Conservation (phyloP, 2,113 vertebrate genomes). For the Grallaria varia region DNA sequence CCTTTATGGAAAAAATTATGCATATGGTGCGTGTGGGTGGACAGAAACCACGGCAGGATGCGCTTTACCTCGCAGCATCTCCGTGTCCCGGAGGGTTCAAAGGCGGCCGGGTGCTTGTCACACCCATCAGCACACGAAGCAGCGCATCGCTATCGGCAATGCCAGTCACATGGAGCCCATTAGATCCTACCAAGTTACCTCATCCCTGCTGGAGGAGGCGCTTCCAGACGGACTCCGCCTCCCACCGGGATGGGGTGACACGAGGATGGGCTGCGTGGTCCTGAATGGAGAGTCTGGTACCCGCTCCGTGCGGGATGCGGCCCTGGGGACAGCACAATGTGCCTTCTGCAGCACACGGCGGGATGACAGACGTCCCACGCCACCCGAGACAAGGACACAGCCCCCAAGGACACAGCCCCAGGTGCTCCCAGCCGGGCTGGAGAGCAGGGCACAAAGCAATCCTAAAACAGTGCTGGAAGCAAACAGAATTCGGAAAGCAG, state of each 20-base stretch:
- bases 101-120: background rate
- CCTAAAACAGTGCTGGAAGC: background rate
- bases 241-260: background rate
- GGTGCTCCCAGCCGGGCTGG: background rate
- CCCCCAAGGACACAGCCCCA: too few relatives aligned
- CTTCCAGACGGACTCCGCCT: background rate
- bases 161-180: background rate
- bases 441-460: background rate
- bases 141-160: background rate
- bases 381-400: background rate
- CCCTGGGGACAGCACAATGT: background rate
- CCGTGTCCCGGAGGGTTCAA: background rate
- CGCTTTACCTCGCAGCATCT: background rate
- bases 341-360: background rate
- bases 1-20: background rate
- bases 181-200: background rate
- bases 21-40: constrained; percentile 24
- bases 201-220: background rate
- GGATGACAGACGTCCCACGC: accelerated
- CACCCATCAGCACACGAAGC: background rate
- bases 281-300: accelerated
- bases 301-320: accelerated
- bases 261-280: background rate
- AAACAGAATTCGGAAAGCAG: background rate
- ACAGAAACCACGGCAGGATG: background rate